Evolutionary conservation across 2,113 vertebrate genomes (phyloP).

Genomic region (Leptocoma aspasia): DNA sequence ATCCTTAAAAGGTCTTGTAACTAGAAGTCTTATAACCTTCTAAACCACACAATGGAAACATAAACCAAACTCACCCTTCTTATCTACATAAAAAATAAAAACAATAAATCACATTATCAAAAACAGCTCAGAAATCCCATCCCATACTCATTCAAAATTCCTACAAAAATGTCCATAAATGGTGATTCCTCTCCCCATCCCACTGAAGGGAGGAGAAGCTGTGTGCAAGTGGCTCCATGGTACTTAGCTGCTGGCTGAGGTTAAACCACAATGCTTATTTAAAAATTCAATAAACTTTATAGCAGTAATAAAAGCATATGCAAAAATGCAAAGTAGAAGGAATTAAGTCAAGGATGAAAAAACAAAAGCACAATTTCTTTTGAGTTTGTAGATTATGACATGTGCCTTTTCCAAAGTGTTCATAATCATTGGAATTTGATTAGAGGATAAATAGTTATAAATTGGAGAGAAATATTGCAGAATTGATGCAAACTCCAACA

Average conservation of each 20-base stretch:
- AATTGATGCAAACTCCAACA: background rate
- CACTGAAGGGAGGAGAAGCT: background rate
- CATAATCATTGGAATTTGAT: background rate
- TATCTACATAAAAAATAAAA: background rate
- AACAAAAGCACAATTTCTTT: background rate
- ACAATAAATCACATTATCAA: background rate
- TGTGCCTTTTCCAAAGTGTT: background rate
- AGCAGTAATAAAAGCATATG: background rate
- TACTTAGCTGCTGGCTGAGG: background rate
- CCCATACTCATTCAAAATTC: background rate
- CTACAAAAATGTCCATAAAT: background rate
- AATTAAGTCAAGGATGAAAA: background rate
- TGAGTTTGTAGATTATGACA: background rate
- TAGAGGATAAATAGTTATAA: background rate
- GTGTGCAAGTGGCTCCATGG: background rate
- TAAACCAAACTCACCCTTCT: too few species aligned
- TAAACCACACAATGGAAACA: background rate
- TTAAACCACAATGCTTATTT: background rate
- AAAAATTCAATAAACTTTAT: background rate
- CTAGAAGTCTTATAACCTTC: background rate
- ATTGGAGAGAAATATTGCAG: background rate
- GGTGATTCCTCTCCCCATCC: background rate
- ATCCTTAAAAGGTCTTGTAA: background rate
- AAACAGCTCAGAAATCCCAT: background rate
- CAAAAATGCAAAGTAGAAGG: background rate